These are phyloP conservation scores for Cercocebus atys DNA, from an alignment of 2,113 vertebrate genomes.

Conservation along the genomic window DNA sequence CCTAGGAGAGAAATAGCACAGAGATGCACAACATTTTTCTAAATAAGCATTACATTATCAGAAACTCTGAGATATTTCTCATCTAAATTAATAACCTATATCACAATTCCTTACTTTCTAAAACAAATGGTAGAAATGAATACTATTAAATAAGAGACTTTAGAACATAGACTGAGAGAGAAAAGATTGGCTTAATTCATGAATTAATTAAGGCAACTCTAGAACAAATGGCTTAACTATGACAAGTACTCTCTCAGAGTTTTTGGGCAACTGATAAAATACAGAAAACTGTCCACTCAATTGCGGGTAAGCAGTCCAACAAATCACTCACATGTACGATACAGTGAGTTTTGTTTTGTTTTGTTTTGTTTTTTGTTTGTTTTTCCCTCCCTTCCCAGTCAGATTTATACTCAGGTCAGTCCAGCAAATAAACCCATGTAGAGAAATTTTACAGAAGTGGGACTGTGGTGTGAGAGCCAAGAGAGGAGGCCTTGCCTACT, in stretches of 20 bases:
- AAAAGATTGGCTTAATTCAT: not conserved
- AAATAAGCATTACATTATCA: not conserved
- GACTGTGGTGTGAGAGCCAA: not conserved
- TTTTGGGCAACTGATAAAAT: slow-evolving; percentile 19
- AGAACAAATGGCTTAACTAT: not conserved
- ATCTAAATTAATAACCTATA: not conserved
- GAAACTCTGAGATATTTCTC: not conserved
- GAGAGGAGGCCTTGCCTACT: not conserved
- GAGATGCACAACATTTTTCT: not conserved
- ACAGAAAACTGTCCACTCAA: slow-evolving; percentile 1
- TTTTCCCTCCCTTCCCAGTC: not conserved
- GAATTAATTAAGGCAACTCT: not conserved
- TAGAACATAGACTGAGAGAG: not conserved
- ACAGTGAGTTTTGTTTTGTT: not conserved
- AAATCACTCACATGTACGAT: not conserved
- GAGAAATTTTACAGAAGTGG: not conserved
- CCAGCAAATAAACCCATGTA: not conserved
- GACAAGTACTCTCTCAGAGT: not conserved
- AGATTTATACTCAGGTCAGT: not conserved
- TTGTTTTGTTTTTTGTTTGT: not conserved
- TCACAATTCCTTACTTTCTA: not conserved
- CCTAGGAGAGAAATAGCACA: not conserved
- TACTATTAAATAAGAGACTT: not conserved
- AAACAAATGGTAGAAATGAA: not conserved
- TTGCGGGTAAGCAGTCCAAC: not conserved